phyloP scores from a whole-genome alignment of 2,797 vertebrate genomes.

The Sarcophilus harrisii region DNA sequence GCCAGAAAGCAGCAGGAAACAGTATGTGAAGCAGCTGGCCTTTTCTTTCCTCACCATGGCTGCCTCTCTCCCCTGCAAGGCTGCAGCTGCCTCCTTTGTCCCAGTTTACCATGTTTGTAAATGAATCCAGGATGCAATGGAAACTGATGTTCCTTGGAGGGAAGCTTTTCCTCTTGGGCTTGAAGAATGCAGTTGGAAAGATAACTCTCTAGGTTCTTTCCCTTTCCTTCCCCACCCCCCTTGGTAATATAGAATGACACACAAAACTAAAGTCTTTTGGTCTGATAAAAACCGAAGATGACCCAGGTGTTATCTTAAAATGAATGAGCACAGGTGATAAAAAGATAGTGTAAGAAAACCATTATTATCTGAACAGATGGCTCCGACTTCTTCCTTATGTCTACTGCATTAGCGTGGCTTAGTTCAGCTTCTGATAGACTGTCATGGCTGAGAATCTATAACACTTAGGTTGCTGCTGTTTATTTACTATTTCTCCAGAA shows the following conservation, averaged over 20 bases:
- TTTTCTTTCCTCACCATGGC: neutral
- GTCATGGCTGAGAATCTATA: neutral
- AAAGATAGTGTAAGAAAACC: neutral
- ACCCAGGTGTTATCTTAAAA: neutral
- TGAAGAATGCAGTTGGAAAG: neutral
- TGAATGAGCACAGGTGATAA: constrained; percentile 2
- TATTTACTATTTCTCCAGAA: constrained; percentile 1
- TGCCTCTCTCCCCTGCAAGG: neutral
- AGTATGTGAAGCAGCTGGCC: constrained; percentile 36
- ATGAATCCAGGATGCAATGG: neutral
- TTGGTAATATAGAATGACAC: neutral
- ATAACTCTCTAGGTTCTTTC: neutral
- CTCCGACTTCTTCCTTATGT: neutral
- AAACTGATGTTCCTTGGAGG: neutral
- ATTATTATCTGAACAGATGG: neutral
- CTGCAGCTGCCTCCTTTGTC: constrained; percentile 44
- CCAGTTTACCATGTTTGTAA: neutral
- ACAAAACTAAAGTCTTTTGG: neutral
- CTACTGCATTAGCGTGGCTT: neutral
- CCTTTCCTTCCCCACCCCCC: neutral
- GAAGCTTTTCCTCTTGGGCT: neutral
- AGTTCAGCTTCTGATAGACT: constrained; percentile 7
- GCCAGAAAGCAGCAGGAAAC: constrained; percentile 19
- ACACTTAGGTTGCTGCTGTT: neutral
- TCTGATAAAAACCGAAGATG: constrained; percentile 15